Evolutionary conservation across 53 echinoderm and acorn worm species (phyloP), one percentile per base, ranked within the genome.

Genomic region (Crossaster papposus): DNA sequence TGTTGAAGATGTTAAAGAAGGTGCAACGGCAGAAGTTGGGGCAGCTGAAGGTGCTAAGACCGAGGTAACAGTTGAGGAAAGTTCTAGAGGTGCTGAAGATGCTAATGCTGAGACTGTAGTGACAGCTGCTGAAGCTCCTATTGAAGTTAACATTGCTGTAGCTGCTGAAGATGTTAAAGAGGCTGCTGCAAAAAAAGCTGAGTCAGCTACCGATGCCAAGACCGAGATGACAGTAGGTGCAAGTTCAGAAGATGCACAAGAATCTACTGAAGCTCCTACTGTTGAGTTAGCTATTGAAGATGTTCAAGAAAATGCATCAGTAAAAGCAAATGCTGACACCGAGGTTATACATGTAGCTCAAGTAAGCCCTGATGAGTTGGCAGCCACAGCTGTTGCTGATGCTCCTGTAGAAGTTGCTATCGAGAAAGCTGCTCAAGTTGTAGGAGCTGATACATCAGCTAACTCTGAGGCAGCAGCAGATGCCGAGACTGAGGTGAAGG

Each of bases 1-100:
- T 11, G 87, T n/a, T 33, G 58, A 85, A 23, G 2, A 58, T 87
- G 77, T 30, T 17, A 38, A 76, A 76, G 76, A 58, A 53, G 76
- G 50, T 24, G 15, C 23, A 74, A 20, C 51, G 2, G 79, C 55
- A 17, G 36, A 26, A 74, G 77, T 20, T 62, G 71, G 1, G 74
- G 54, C 65, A 65, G 30, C 65, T 37, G 68, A 34, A 22, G 75
- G 31, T 31, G 75, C 75, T 11, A 37, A 15, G 22, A 11, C 80
- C 15, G 55, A 80, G n/a, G 4, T 74, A 14, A 74, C 2, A 34
- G 34, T 33, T 0, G 68, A 68, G 11, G 77, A 24, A 11, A 22
- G 23, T 24, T 36, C 36, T 14, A 37, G 22, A 22, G 38, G 14
- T n/a, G 50, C 17, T 77, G 11, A 38, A 38, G 24, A 38, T 14